Evolutionary conservation across 2,797 vertebrate species (phyloP), one percentile per base, ranked within the genome.

Genomic region (Smutsia temminckii): DNA sequence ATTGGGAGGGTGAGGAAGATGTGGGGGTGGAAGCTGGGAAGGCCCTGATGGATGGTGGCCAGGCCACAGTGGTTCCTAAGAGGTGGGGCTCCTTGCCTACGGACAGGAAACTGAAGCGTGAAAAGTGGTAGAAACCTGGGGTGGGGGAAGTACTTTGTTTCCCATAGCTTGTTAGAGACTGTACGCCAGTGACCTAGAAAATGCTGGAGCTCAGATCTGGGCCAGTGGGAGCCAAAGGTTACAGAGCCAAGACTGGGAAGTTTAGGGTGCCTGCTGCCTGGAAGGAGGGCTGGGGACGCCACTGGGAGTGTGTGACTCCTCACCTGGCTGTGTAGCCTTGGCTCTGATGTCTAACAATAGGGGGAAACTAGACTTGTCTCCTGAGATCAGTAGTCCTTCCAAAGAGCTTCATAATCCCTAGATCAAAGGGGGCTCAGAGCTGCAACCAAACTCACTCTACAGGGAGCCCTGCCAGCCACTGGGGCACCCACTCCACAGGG

Each of bases 351-450:
- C 61, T 93, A 46, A 51, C 55, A 81, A 13, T 8, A 13, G 6
- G 72, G 46, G 89, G 71, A 34, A 51, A 75, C 63, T 11, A 68
- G 88, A 93, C 72, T 84, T 78, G 46, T 61, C 94, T 85, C 84
- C 75, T 34, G 42, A 90, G 93, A 77, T 96, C 93, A 96, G 95
- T 85, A 94, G 72, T 87, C 85, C 69, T 77, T 74, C 95, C 92
- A 88, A 97, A 92, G 34, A 90, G 68, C 66, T 74, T 78, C 13
- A 0, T 93, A 90, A 96, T 88, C 75, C 46, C n/a, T 80, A 92
- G 93, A 96, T 97, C 94, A 93, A 90, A 96, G 64, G 63, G 74
- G 93, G 64, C 78, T 72, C 75, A 42, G 51, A 79, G 94, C 71
- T 72, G 78, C 91, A 84, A 46, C 46, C 46, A 46, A 85, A 75